phyloP scores from a whole-genome alignment of 2,113 vertebrate genomes.

The Pterocles burchelli region DNA sequence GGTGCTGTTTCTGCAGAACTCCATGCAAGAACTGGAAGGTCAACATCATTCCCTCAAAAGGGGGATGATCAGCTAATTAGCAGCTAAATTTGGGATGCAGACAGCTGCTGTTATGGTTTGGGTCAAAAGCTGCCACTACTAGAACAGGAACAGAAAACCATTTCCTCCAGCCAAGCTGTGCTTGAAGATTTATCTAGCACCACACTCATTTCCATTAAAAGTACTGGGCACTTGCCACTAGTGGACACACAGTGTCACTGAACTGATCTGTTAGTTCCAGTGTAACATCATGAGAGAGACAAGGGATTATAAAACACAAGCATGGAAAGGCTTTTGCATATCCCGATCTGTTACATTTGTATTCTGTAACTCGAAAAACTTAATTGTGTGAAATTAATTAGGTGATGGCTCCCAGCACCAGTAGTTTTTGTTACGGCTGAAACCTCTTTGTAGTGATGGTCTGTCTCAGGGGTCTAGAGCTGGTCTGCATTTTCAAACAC shows the following conservation, averaged over 20 bases:
- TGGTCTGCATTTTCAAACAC: slow-evolving; percentile 2
- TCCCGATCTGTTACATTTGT: not conserved
- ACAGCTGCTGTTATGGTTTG: not conserved
- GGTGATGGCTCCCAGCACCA: not conserved
- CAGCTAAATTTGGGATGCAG: not conserved
- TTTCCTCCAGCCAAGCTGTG: not conserved
- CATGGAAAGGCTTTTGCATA: not conserved
- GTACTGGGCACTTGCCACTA: not conserved
- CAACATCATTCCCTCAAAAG: not conserved
- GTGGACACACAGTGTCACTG: not conserved
- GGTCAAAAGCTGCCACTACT: not conserved
- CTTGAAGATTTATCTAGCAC: not conserved
- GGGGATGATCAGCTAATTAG: not conserved
- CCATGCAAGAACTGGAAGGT: not conserved
- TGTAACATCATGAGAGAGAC: not conserved
- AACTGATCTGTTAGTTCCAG: not conserved
- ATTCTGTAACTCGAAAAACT: not conserved
- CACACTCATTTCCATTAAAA: not conserved
- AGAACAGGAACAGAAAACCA: not conserved
- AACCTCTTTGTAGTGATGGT: not conserved
- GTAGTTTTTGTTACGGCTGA: not conserved
- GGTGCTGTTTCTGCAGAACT: not conserved
- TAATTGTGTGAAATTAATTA: not conserved
- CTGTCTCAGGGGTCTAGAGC: not conserved
- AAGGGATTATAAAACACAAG: not conserved